Conservation (phyloP, 2,113 vertebrate genomes). For the Toxotes chatareus region DNA sequence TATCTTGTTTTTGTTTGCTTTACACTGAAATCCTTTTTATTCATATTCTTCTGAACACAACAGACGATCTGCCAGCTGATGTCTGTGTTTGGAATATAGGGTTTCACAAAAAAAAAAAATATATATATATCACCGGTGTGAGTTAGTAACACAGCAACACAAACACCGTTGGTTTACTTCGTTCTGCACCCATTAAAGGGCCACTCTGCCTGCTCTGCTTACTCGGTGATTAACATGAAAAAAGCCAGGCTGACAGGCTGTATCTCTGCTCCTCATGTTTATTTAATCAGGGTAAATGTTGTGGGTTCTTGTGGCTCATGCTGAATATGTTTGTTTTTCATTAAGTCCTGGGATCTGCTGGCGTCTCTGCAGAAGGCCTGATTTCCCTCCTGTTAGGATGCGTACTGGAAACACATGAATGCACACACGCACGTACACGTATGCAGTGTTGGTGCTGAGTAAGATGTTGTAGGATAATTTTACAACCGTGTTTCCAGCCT, state of each 20-base stretch:
- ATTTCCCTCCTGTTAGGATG: conserved; percentile 39
- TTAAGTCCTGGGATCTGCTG: conserved; percentile 55
- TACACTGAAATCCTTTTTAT: conserved; percentile 12
- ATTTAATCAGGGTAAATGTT: conserved; percentile 77
- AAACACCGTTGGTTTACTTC: conserved; percentile 31
- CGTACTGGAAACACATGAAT: background rate
- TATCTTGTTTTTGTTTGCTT: conserved; percentile 20
- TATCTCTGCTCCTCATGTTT: conserved; percentile 75
- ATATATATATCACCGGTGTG: background rate
- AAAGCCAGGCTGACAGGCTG: conserved; percentile 57
- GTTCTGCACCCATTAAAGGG: conserved; percentile 30
- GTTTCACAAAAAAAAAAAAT: background rate
- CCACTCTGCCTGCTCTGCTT: conserved; percentile 53
- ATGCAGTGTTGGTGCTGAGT: background rate
- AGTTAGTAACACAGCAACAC: conserved; percentile 15
- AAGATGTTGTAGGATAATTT: background rate
- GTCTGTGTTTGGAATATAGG: conserved; percentile 9
- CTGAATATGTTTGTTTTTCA: conserved; percentile 71
- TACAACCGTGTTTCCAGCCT: background rate
- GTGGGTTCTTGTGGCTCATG: conserved; percentile 59
- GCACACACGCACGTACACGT: conserved; percentile 16
- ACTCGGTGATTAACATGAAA: conserved; percentile 69
- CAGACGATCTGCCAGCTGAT: conserved; percentile 17
- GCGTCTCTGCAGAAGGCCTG: conserved; percentile 32
- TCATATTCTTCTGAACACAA: conserved; percentile 20